Conservation (phyloP, 2,113 vertebrate genomes). For the Machaerirhynchus nigripectus region DNA sequence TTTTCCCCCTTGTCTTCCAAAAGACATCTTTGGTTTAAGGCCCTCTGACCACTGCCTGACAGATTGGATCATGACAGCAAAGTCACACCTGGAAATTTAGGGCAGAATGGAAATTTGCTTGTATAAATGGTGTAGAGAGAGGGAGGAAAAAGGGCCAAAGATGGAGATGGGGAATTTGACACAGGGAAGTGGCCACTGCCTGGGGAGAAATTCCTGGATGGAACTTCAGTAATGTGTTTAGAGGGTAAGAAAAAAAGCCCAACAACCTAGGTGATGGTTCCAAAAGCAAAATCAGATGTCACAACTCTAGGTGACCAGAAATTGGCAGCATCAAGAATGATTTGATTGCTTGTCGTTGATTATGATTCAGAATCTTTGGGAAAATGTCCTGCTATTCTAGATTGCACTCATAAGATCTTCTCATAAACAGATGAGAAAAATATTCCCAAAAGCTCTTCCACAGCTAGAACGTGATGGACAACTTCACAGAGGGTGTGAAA, state of each 20-base stretch:
- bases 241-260: background rate
- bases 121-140: background rate
- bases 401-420: background rate
- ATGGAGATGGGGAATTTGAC: background rate
- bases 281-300: background rate
- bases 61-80: background rate
- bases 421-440: background rate
- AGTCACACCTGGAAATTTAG: background rate
- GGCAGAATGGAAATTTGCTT: background rate
- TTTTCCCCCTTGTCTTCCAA: background rate
- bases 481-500: background rate
- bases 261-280: background rate
- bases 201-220: background rate
- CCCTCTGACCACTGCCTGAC: background rate
- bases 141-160: background rate
- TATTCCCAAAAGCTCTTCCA: background rate
- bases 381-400: background rate
- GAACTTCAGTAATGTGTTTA: background rate
- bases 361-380: background rate
- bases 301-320: background rate
- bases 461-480: background rate
- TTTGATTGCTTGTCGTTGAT: background rate
- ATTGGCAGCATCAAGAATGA: background rate
- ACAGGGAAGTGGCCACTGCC: background rate
- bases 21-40: background rate